Evolutionary conservation across 2,797 vertebrate genomes (phyloP).

Genomic region (Champsocephalus gunnari): DNA sequence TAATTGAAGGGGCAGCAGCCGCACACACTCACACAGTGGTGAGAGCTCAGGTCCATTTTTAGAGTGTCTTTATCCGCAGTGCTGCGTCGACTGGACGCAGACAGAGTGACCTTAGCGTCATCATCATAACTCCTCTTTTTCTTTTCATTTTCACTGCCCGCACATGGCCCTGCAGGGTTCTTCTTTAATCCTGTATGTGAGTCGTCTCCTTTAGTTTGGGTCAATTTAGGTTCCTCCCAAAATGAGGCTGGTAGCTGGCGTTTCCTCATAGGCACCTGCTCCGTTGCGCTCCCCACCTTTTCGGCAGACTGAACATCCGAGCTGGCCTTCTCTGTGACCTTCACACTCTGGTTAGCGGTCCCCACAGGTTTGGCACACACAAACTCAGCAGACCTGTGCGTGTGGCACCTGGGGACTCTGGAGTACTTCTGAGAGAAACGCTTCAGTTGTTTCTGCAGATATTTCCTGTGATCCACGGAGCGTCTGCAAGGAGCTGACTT

Average conservation of each 20-base stretch:
- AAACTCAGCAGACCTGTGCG: conserved; percentile 80
- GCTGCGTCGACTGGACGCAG: conserved; percentile 56
- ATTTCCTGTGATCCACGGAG: conserved; percentile 98
- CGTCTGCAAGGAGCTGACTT: conserved; percentile 97
- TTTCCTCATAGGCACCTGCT: conserved; percentile 97
- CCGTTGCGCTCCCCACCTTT: conserved; percentile 65
- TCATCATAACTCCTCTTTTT: conserved; percentile 71
- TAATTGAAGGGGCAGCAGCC: conserved; percentile 92
- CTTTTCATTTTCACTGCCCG: conserved; percentile 66
- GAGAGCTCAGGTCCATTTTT: conserved; percentile 80
- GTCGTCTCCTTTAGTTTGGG: conserved; percentile 71
- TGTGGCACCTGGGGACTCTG: conserved; percentile 89
- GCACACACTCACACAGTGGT: conserved; percentile 85
- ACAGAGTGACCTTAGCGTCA: conserved; percentile 62
- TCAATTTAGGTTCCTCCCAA: conserved; percentile 94
- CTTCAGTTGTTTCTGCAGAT: conserved; percentile 97
- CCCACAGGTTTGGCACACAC: conserved; percentile 74
- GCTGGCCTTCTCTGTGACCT: conserved; percentile 68
- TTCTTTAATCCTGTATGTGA: conserved; percentile 73
- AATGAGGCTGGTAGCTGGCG: conserved; percentile 97
- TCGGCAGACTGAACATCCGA: conserved; percentile 55
- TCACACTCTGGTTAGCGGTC: conserved; percentile 39
- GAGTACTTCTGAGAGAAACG: conserved; percentile 96
- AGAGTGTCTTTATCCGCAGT: conserved; percentile 83
- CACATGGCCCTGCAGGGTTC: conserved; percentile 48